Evolutionary conservation across 2,113 vertebrate genomes (phyloP), one percentile per base, ranked within the genome.

Genomic region (Talpa occidentalis): DNA sequence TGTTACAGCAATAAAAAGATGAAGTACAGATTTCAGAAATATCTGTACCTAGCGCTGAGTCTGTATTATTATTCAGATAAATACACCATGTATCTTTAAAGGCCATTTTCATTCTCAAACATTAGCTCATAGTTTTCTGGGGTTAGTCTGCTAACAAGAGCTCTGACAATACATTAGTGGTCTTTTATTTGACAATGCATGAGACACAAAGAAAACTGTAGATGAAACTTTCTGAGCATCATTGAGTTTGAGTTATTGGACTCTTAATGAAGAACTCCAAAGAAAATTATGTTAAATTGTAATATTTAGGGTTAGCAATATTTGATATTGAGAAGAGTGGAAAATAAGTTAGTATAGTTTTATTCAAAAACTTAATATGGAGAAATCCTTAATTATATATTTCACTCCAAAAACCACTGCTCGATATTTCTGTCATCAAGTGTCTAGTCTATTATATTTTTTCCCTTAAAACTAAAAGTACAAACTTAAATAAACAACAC

Each of bases 1-100:
- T 97, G 90, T 97, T 95, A 91, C 44, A 97, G 93, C 78, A 97
- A 95, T 97, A 93, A 96, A 96, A 96, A 95, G 88, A 97, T 95
- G 89, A 97, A 96, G 83, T 70, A 44, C 54, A 97, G 74, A 67
- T 1, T 0, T 96, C 94, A 88, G 52, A 96, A 96, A 30, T 94
- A 97, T 93, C 90, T 95, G 94, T 93, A 88, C 72, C 97, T 64
- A 76, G 79, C 96, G 78, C 95, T 96, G 93, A 97, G 79, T 92
- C 94, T 98, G 85, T 79, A 84, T 88, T 94, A 96, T 95, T 97
- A 86, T 87, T 95, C 81, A 93, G 87, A 97, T 79, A 96, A 97
- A 98, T 77, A 87, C 32, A 95, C 73, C 82, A 70, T 66, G 70
- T 60, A 94, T 66, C 67, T 66, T 89, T 77, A 95, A 96, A 96